Evolutionary conservation across 1,140 invertebrate genomes (phyloP).

Genomic region (Myzus persicae): DNA sequence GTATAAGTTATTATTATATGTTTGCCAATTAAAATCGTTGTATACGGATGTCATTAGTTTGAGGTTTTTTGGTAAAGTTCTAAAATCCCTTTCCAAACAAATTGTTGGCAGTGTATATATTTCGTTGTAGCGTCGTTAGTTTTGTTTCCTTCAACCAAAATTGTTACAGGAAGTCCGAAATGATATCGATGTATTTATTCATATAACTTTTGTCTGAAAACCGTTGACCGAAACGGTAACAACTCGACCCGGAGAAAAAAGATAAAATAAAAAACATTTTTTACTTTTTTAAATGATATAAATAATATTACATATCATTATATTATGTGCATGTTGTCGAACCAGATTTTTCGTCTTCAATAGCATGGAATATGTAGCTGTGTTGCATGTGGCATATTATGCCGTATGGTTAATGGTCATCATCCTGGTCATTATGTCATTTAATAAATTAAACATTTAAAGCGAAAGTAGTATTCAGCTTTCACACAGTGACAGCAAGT

Average conservation of each 20-base stretch:
- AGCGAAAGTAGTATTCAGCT: slow-evolving; percentile 45
- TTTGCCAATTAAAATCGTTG: slow-evolving; percentile 6
- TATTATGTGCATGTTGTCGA: not conserved
- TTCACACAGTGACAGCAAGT: slow-evolving; percentile 13
- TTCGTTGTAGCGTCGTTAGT: not conserved
- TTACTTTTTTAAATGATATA: not conserved
- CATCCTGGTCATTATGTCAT: slow-evolving; percentile 27
- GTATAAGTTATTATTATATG: not conserved
- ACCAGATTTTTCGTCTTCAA: not conserved
- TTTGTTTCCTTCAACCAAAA: not conserved
- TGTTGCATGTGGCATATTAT: not conserved
- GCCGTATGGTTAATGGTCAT: not conserved
- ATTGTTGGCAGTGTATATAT: not conserved
- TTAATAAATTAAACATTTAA: slow-evolving; percentile 26
- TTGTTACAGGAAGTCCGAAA: slow-evolving; percentile 33
- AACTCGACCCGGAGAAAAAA: slow-evolving; percentile 4
- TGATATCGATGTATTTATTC: slow-evolving; percentile 9
- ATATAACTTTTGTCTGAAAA: slow-evolving; percentile 11
- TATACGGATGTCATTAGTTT: not conserved
- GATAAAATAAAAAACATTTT: not conserved
- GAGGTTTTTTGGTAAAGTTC: not conserved
- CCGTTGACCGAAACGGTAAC: slow-evolving; percentile 19
- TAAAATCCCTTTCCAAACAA: not conserved
- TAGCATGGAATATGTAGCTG: not conserved
- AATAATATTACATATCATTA: slow-evolving; percentile 32